Percentiles rank a stretch among this genome's conserved stretches.
phyloP scores from a whole-genome alignment of 2,797 vertebrate species.

The Hoplostethus mediterraneus region DNA sequence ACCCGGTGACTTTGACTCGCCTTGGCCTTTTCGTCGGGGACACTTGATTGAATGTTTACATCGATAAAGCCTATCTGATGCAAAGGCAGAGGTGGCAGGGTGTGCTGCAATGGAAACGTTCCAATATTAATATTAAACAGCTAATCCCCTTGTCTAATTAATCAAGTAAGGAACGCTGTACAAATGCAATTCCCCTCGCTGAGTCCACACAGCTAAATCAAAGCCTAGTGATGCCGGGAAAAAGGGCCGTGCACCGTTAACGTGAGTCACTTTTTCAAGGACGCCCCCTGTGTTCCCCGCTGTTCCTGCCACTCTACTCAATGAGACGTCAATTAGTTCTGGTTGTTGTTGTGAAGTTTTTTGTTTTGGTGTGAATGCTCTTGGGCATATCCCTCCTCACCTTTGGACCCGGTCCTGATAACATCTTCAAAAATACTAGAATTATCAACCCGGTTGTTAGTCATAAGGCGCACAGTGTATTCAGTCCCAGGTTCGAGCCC shows the following conservation, averaged over 20 bases:
- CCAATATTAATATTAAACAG: conserved; percentile 85
- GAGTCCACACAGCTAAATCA: conserved; percentile 57
- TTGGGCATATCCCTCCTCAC: conserved; percentile 80
- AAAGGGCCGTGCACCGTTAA: conserved; percentile 37
- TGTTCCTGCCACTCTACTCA: conserved; percentile 14
- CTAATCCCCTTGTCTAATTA: conserved; percentile 85
- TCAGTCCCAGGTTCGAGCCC: conserved; percentile 89
- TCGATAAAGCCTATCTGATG: conserved; percentile 69
- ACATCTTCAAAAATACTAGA: conserved; percentile 95
- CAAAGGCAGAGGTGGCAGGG: conserved; percentile 52
- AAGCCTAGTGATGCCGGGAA: conserved; percentile 57
- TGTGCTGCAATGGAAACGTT: conserved; percentile 62
- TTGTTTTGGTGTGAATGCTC: background rate
- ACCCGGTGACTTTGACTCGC: conserved; percentile 76
- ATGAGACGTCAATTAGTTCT: conserved; percentile 38
- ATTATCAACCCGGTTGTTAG: conserved; percentile 91
- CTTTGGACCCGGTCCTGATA: conserved; percentile 90
- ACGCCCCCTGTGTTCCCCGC: background rate
- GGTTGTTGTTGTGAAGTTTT: background rate
- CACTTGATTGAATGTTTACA: conserved; percentile 81
- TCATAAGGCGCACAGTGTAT: conserved; percentile 90
- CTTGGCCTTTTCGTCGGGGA: conserved; percentile 71
- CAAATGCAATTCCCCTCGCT: conserved; percentile 78
- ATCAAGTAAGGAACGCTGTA: conserved; percentile 77
- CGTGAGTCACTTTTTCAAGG: conserved; percentile 66